These are phyloP conservation scores for Hoplodrina blanda DNA, from an alignment of 2,888 invertebrate genomes.

Conservation along the genomic window DNA sequence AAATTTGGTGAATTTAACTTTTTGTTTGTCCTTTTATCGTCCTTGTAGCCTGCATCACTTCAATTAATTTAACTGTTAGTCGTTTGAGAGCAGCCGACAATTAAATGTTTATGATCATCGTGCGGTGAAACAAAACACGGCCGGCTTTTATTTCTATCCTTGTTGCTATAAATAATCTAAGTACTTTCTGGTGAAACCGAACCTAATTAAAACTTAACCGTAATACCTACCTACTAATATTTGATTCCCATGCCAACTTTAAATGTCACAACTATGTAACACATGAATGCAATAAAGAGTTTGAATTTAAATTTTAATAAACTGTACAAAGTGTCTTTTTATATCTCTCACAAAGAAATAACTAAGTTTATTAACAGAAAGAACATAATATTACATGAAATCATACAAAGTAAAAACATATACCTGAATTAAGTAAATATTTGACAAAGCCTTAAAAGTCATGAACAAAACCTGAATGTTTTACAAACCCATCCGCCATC, in stretches of 20 bases:
- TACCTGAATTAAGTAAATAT: background rate
- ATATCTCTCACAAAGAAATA: background rate
- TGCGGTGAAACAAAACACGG: background rate
- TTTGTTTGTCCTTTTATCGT: constrained; percentile 39
- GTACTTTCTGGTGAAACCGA: background rate
- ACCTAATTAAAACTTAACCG: too few relatives aligned
- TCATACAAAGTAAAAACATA: background rate
- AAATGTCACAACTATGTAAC: too few relatives aligned
- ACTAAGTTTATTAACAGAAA: background rate
- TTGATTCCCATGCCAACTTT: too few relatives aligned
- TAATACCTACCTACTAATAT: too few relatives aligned
- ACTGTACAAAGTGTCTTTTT: too few relatives aligned
- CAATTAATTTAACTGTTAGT: constrained; percentile 18
- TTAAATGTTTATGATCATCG: background rate
- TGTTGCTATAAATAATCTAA: background rate
- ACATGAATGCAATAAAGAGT: too few relatives aligned
- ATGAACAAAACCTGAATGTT: constrained; percentile 11
- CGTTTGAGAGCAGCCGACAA: background rate
- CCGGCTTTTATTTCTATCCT: background rate
- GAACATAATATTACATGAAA: background rate
- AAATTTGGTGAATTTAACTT: constrained; percentile 47
- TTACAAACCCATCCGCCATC: constrained; percentile 15
- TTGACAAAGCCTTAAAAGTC: background rate
- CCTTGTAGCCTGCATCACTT: constrained; percentile 7
- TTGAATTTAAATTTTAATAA: too few relatives aligned